Evolutionary conservation across 2,797 vertebrate species (phyloP).

Genomic region (Pseudochirops corinnae): DNA sequence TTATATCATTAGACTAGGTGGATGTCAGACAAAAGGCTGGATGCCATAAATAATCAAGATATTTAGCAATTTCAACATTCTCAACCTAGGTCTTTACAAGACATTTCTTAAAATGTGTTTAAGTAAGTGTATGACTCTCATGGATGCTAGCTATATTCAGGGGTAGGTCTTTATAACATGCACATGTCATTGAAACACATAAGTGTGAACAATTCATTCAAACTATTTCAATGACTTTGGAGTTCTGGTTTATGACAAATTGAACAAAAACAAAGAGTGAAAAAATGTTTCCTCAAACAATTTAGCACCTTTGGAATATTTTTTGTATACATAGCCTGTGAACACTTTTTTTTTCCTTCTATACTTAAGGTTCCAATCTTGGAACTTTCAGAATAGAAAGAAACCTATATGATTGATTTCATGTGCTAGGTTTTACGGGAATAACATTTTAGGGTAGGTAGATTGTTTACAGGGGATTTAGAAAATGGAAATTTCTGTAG

Average conservation of each 20-base stretch:
- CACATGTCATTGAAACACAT: not conserved
- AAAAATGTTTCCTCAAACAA: not conserved
- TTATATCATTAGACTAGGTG: not conserved
- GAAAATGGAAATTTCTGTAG: conserved; percentile 50
- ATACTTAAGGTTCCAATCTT: conserved; percentile 21
- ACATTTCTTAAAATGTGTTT: not conserved
- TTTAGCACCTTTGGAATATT: not conserved
- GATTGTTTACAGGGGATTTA: conserved; percentile 37
- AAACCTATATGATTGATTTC: conserved; percentile 45
- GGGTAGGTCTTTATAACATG: fast-evolving
- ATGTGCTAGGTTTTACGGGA: conserved; percentile 22
- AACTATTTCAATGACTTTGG: not conserved
- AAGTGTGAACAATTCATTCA: conserved; percentile 20
- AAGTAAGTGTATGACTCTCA: not conserved
- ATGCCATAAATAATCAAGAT: conserved; percentile 15
- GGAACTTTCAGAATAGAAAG: conserved; percentile 39
- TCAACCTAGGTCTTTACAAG: not conserved
- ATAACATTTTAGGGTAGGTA: conserved; percentile 38
- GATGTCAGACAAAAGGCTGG: not conserved
- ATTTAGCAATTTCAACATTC: conserved; percentile 12
- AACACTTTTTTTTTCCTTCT: not conserved
- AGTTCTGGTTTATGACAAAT: not conserved
- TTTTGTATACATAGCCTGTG: not conserved
- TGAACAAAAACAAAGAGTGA: not conserved
- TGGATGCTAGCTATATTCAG: not conserved